Evolutionary conservation across 2,888 invertebrate species (phyloP).

Genomic region (Hirtodrosophila alboralis): DNA sequence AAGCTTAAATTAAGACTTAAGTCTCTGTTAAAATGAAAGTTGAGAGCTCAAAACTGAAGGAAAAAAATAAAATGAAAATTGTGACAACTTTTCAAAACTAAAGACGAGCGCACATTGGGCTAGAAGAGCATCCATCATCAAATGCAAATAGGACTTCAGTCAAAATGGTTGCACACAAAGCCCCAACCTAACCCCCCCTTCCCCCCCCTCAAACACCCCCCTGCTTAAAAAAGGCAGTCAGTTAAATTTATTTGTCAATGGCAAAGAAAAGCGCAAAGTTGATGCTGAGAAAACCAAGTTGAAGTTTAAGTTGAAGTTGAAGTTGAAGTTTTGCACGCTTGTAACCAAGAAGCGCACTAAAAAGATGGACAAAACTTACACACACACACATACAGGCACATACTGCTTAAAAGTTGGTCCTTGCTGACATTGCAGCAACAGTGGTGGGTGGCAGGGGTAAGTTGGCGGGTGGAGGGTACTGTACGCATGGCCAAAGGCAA

Average conservation of each 20-base stretch:
- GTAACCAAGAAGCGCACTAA: constrained; percentile 60
- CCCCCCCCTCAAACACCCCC: neutral
- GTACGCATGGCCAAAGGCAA: no score
- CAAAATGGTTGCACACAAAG: constrained; percentile 20
- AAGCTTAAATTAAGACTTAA: constrained; percentile 1
- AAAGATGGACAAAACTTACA: constrained; percentile 40
- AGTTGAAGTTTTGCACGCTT: constrained; percentile 55
- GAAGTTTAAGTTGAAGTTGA: constrained; percentile 24
- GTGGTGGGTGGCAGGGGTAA: neutral
- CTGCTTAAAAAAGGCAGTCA: constrained; percentile 21
- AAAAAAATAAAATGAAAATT: constrained; percentile 3
- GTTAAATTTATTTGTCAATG: constrained; percentile 71
- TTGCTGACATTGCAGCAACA: constrained; percentile 7
- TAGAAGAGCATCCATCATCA: constrained; percentile 53
- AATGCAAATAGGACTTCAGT: constrained; percentile 59
- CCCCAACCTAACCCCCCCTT: neutral
- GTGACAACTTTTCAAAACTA: constrained; percentile 23
- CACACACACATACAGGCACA: constrained; percentile 11
- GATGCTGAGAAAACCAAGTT: constrained; percentile 27
- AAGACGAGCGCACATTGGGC: constrained; percentile 37
- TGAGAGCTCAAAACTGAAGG: constrained; percentile 4
- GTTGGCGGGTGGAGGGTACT: no score
- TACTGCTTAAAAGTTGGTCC: constrained; percentile 51
- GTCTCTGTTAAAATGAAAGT: constrained; percentile 12
- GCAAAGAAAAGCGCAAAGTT: constrained; percentile 74